Percentiles rank a stretch among this genome's conserved stretches.
Conservation (phyloP, 2,888 invertebrate genomes). For the Heliothis peltigera region DNA sequence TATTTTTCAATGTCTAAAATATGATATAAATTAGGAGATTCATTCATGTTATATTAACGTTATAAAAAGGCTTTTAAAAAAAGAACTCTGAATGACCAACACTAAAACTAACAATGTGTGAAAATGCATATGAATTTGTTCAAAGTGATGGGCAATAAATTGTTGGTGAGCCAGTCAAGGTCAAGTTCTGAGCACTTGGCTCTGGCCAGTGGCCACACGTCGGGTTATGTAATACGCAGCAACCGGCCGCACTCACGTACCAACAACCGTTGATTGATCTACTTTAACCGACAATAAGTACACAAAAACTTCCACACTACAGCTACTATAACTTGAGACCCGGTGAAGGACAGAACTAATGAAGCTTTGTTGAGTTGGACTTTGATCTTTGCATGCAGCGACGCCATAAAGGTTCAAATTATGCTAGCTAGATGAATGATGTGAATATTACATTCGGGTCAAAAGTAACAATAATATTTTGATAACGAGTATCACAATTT, state of each 20-base stretch:
- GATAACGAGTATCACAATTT: slow-evolving; percentile 11
- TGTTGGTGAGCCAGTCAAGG: slow-evolving; percentile 69
- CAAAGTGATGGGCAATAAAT: slow-evolving; percentile 38
- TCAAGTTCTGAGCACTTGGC: slow-evolving; percentile 76
- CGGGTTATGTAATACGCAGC: slow-evolving; percentile 73
- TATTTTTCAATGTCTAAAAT: no score
- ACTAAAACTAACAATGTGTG: background rate
- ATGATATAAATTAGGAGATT: no score
- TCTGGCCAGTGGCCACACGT: slow-evolving; percentile 68
- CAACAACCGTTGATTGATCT: slow-evolving; percentile 58
- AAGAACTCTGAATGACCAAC: background rate
- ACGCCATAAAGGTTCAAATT: background rate
- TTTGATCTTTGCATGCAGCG: background rate
- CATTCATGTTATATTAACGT: no score
- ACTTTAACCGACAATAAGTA: slow-evolving; percentile 48
- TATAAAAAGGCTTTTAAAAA: no score
- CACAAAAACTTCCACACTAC: slow-evolving; percentile 32
- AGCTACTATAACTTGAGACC: slow-evolving; percentile 25
- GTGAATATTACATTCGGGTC: slow-evolving; percentile 10
- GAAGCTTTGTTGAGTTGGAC: background rate
- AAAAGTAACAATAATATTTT: slow-evolving; percentile 15
- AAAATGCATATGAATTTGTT: slow-evolving; percentile 3
- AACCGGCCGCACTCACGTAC: slow-evolving; percentile 48
- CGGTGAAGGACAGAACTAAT: background rate
- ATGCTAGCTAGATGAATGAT: slow-evolving; percentile 16